Conservation (phyloP, 1,140 invertebrate genomes). For the Macrosteles quadrilineatus region DNA sequence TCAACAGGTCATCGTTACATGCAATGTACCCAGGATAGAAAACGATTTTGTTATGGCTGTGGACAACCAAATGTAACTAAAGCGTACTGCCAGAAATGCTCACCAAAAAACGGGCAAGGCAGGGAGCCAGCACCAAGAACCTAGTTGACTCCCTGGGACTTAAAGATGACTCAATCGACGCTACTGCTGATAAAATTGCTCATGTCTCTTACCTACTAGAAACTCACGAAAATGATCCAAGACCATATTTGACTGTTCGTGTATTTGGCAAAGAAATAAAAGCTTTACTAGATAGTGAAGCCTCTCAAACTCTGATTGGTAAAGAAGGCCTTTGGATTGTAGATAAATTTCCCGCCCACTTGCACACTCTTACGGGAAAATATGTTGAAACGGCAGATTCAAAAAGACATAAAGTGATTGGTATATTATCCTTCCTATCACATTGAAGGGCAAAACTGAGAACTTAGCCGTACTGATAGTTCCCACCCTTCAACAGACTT, state of each 20-base stretch:
- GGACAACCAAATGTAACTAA: neutral
- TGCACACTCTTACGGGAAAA: neutral
- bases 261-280: neutral
- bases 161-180: neutral
- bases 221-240: neutral
- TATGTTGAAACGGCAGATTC: constrained; percentile 2
- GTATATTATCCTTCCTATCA: neutral
- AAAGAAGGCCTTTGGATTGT: neutral
- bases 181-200: no score
- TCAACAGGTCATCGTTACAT: neutral
- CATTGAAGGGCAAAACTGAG: neutral
- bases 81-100: neutral
- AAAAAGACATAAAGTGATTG: neutral
- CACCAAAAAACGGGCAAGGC: neutral
- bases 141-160: neutral
- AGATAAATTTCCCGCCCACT: neutral
- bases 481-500: neutral
- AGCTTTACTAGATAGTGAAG: neutral
- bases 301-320: no score
- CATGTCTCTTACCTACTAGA: neutral
- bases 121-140: neutral
- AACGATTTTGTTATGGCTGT: constrained; percentile 6
- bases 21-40: neutral
- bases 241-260: neutral
- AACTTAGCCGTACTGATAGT: neutral